phyloP scores from a whole-genome alignment of 1,140 invertebrate genomes.

The Ctenoplectra terminalis region DNA sequence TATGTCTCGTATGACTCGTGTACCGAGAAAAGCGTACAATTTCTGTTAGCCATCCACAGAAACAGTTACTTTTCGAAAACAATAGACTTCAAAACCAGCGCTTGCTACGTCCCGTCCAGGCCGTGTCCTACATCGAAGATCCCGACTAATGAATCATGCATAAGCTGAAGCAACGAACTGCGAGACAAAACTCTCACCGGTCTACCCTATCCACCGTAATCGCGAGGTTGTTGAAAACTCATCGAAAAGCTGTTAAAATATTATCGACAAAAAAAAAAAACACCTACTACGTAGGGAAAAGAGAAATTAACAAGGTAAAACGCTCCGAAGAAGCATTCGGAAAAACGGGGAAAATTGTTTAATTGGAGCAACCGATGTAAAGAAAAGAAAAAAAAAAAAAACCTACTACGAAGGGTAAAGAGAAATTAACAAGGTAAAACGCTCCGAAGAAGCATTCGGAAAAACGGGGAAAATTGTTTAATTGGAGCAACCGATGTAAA shows the following conservation, averaged over 20 bases:
- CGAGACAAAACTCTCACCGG: neutral
- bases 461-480: too few species aligned
- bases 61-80: conserved; percentile 45
- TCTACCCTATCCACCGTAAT: neutral
- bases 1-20: neutral
- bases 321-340: neutral
- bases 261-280: too few species aligned
- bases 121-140: conserved; percentile 18
- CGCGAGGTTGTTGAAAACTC: conserved; percentile 8
- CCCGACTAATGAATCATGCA: conserved; percentile 29
- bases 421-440: too few species aligned
- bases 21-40: conserved; percentile 9
- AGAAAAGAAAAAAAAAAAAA: too few species aligned
- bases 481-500: too few species aligned
- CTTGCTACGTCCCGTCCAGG: neutral
- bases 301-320: neutral
- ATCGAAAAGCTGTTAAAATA: neutral
- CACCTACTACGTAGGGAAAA: too few species aligned
- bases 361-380: conserved; percentile 58
- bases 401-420: too few species aligned
- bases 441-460: too few species aligned
- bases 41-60: neutral
- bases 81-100: conserved; percentile 10
- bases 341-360: conserved; percentile 28
- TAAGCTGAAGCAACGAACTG: neutral